Evolutionary conservation across 2,888 invertebrate species (phyloP), one percentile per base, ranked within the genome.

Genomic region (Atrina japonica): DNA sequence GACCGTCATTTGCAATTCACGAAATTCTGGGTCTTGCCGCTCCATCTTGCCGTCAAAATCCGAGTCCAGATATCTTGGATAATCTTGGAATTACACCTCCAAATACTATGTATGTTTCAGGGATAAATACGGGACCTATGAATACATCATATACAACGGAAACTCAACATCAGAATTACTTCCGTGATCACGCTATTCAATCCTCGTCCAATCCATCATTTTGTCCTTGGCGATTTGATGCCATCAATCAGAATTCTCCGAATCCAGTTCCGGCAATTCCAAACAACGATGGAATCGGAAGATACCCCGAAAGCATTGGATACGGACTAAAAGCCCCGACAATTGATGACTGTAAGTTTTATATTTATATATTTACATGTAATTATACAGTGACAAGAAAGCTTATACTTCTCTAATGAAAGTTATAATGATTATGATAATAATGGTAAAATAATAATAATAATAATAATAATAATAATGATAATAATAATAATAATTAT

Each of bases 1-100:
- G 95, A 82, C 95, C 95, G 77, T 96, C 96, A 56, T 96, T 96
- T 91, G 96, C 95, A 78, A 96, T 96, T 87, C 96, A 96, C 91
- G 96, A 96, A 92, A 93, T 96, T 85, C 92, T 96, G 83, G 96
- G 96, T 6, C 76, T 86, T n/a, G 49, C 69, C 16, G 52, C 73
- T 25, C 92, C 73, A 35, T 75, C 79, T 16, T 83, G 83, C 69
- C 78, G 83, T 35, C 84, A 83, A 58, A 82, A 79, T 50, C 76
- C 77, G 18, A 82, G 81, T 43, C 82, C 85, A 7, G 84, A 85
- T 25, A 56, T 80, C 25, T 52, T 84, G 52, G 84, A 84, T 25
- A 45, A 77, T 35, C 75, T 73, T 23, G 71, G 76, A 7, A 77
- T 74, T 30, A 73, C 77, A 29, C 75, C 80, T 9, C 29, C 61